Percentiles rank a stretch among this genome's conserved stretches.
phyloP scores from a whole-genome alignment of 2,113 vertebrate species.

The Buteo buteo region DNA sequence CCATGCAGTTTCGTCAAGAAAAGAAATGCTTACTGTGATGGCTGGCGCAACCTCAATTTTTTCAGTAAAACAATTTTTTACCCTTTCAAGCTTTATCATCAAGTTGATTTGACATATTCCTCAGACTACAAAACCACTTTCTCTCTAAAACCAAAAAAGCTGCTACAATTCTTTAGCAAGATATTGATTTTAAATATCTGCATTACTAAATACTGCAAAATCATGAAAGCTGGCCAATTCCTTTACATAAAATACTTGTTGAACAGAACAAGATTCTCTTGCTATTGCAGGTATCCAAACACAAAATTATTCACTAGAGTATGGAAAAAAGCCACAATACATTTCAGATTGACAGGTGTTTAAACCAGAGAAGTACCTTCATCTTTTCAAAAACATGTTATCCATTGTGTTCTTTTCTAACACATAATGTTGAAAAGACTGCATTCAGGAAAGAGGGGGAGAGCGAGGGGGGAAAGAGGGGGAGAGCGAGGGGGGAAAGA shows the following conservation, averaged over 20 bases:
- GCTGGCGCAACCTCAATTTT: conserved; percentile 74
- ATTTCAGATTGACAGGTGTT: background rate
- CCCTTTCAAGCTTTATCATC: background rate
- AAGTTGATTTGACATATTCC: background rate
- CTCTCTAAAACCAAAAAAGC: background rate
- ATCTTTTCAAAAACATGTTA: background rate
- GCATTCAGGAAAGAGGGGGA: no score
- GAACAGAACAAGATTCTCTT: background rate
- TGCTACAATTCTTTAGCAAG: background rate
- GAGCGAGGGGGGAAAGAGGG: no score
- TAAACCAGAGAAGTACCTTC: background rate
- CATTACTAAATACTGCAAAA: background rate
- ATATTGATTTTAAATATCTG: background rate
- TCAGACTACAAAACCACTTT: background rate
- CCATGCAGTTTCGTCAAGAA: conserved; percentile 77
- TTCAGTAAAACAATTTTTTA: background rate
- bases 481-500: no score
- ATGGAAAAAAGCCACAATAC: background rate
- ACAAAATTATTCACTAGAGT: background rate
- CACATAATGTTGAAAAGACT: background rate
- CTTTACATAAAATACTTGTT: background rate
- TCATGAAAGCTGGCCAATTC: background rate
- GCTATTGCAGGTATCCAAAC: background rate
- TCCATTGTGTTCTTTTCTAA: background rate
- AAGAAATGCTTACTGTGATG: conserved; percentile 75